phyloP scores from a whole-genome alignment of 2,797 vertebrate species.

The Rousettus madagascariensis region DNA sequence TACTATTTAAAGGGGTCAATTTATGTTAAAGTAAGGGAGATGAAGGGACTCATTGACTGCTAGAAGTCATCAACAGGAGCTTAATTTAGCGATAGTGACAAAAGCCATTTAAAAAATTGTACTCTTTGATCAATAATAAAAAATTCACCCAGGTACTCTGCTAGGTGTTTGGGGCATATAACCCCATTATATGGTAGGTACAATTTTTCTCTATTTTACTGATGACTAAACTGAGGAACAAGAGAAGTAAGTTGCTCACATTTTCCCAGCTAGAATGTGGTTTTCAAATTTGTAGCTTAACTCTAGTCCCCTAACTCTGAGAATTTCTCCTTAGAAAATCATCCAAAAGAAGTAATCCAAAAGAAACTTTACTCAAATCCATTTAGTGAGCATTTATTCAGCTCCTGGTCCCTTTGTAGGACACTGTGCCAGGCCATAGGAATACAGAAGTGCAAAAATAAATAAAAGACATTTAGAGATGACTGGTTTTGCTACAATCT shows the following conservation, averaged over 20 bases:
- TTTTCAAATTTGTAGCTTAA: background rate
- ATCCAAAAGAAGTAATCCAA: background rate
- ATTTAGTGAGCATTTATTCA: background rate
- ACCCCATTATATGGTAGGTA: background rate
- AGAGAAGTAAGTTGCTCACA: background rate
- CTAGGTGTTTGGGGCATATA: background rate
- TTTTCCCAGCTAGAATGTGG: background rate
- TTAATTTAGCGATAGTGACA: background rate
- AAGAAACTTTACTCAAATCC: background rate
- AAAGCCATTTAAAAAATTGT: background rate
- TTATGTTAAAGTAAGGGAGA: background rate
- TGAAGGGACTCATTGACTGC: background rate
- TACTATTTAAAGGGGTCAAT: background rate
- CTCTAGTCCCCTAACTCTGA: background rate
- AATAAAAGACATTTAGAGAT: background rate
- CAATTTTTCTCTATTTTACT: background rate
- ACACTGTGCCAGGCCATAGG: background rate
- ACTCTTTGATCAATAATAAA: slow-evolving; percentile 1
- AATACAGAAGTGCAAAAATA: background rate
- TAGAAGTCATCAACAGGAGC: background rate
- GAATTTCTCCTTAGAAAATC: background rate
- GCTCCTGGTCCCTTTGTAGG: background rate
- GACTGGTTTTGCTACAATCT: background rate
- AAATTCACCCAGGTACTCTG: background rate
- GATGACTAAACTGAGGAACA: background rate